A percentile compares a stretch with the other conserved stretches of the same genome.
Conservation (phyloP, 2,113 vertebrate species). For the Myocastor coypus region DNA sequence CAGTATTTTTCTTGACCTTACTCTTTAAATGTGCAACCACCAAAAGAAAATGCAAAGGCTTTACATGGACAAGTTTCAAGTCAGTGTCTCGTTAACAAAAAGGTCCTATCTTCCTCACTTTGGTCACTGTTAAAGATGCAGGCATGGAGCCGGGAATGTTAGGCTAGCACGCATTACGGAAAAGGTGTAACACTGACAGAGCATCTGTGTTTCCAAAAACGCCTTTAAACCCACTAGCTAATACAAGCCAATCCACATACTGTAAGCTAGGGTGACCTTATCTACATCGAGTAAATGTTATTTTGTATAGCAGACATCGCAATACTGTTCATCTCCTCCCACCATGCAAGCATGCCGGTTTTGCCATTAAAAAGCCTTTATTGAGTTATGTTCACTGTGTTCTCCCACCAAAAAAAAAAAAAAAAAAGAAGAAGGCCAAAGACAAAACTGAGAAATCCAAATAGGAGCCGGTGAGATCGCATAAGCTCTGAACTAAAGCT, state of each 20-base stretch:
- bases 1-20: no score
- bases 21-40: no score
- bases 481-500: no score
- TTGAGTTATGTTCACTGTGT: no score
- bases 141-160: slow-evolving; percentile 87
- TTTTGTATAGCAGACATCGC: slow-evolving; percentile 88
- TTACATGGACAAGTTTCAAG: no score
- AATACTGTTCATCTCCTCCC: slow-evolving; percentile 89
- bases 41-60: no score
- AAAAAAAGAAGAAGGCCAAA: no score
- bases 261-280: slow-evolving; percentile 89
- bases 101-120: slow-evolving; percentile 85
- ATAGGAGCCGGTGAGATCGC: no score
- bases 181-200: slow-evolving; percentile 87
- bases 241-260: slow-evolving; percentile 89
- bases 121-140: slow-evolving; percentile 89
- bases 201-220: slow-evolving; percentile 87
- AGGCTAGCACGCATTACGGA: slow-evolving; percentile 86
- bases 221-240: slow-evolving; percentile 89
- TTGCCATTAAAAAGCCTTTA: no score
- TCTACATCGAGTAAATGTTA: slow-evolving; percentile 89
- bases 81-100: not conserved
- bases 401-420: no score
- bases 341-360: not conserved
- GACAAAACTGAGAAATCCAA: no score